These are phyloP conservation scores for Oasisia sp. DNA, from an alignment of 2,888 invertebrate genomes.

Conservation along the genomic window DNA sequence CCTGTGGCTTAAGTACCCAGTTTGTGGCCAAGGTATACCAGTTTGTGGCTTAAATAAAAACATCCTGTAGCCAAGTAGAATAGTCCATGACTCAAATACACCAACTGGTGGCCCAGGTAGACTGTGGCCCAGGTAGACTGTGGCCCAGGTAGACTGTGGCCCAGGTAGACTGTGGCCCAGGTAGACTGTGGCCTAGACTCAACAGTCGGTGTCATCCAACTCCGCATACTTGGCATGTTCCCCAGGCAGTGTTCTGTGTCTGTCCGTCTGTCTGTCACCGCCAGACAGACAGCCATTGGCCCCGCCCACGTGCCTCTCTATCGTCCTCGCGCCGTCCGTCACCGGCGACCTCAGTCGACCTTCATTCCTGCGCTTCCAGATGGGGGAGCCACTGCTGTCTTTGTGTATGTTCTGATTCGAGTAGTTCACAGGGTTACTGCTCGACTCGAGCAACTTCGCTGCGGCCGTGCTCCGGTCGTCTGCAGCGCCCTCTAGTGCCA, in stretches of 20 bases:
- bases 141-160: not conserved
- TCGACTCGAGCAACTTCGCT: slow-evolving; percentile 89
- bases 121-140: not conserved
- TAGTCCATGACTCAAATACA: not conserved
- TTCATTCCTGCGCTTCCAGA: slow-evolving; percentile 91
- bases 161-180: not conserved
- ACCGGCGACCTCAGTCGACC: not conserved
- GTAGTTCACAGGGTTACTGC: slow-evolving; percentile 91
- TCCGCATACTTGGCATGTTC: slow-evolving; percentile 27
- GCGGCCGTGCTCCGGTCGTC: slow-evolving; percentile 56
- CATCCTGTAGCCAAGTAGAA: not conserved
- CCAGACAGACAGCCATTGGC: not conserved
- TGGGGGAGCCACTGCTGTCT: slow-evolving; percentile 88
- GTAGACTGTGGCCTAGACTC: not conserved
- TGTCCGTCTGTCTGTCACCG: not conserved
- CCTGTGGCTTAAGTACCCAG: too few relatives aligned
- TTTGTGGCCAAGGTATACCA: too few relatives aligned
- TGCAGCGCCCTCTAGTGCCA: not conserved
- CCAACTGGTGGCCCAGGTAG: not conserved
- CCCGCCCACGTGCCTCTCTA: slow-evolving; percentile 29
- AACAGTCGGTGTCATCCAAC: slow-evolving; percentile 37
- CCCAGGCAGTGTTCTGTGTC: not conserved
- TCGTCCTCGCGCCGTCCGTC: slow-evolving; percentile 7
- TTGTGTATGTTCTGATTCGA: slow-evolving; percentile 67
- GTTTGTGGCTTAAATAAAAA: too few relatives aligned